phyloP scores from a whole-genome alignment of 2,113 vertebrate species.

The Scopus umbretta region DNA sequence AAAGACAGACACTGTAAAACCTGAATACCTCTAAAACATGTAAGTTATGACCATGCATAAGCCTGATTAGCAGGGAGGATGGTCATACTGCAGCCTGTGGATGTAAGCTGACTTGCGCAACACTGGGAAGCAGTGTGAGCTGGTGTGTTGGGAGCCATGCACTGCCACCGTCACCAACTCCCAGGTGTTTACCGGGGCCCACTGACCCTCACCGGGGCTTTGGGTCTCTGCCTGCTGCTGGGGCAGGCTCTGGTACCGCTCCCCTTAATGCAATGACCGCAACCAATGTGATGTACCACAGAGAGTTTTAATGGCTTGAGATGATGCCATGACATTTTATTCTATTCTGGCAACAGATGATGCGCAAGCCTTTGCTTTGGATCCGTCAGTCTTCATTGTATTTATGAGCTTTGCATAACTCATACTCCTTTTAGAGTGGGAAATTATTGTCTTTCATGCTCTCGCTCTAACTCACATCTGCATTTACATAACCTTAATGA shows the following conservation, averaged over 20 bases:
- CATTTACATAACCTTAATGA: not conserved
- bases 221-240: not conserved
- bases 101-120: too few species aligned
- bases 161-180: not conserved
- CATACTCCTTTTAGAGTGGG: not conserved
- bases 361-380: not conserved
- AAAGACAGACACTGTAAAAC: not conserved
- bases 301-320: not conserved
- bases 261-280: not conserved
- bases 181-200: rapidly evolving
- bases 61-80: not conserved
- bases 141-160: too few species aligned
- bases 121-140: rapidly evolving
- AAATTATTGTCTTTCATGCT: not conserved
- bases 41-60: too few species aligned
- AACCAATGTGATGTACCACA: rapidly evolving
- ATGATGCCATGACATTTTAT: not conserved
- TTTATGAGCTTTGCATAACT: not conserved
- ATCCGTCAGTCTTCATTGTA: not conserved
- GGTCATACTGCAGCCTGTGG: not conserved
- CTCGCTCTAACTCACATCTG: not conserved
- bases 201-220: too few species aligned
- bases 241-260: not conserved
- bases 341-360: not conserved
- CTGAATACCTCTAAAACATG: not conserved